phyloP scores from a whole-genome alignment of 2,888 invertebrate species.

The Rhopalosiphum nymphaeae region DNA sequence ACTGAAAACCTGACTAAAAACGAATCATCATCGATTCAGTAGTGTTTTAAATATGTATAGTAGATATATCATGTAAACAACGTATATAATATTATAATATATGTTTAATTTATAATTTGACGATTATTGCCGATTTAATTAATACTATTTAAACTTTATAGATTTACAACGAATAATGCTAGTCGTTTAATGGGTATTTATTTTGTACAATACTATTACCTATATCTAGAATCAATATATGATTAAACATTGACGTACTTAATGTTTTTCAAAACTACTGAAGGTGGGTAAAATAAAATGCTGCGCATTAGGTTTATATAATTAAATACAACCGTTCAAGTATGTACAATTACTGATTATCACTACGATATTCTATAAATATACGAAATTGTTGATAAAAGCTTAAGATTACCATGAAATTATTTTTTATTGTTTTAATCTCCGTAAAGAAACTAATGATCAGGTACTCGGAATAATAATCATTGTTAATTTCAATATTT shows the following conservation, averaged over 20 bases:
- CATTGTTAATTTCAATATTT: not conserved
- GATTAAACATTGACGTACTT: conserved; percentile 7
- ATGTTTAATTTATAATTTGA: not conserved
- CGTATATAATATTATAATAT: not conserved
- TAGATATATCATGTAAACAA: not conserved
- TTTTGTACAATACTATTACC: not conserved
- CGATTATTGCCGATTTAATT: not conserved
- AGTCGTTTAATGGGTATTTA: not conserved
- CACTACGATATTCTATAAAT: not conserved
- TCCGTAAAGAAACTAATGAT: not conserved
- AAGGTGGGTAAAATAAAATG: not conserved
- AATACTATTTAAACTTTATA: not conserved
- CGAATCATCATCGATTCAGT: no score
- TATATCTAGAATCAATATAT: not conserved
- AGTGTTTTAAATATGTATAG: not conserved
- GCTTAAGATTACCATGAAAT: not conserved
- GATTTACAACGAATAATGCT: not conserved
- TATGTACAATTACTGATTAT: not conserved
- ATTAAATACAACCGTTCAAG: not conserved
- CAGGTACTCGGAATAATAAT: not conserved
- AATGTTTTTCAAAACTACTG: not conserved
- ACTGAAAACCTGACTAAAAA: no score
- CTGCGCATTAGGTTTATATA: not conserved
- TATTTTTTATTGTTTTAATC: not conserved
- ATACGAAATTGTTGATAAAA: not conserved